phyloP scores from a whole-genome alignment of 37 sponge, comb jelly and placozoan genomes.

The Geodia barretti region DNA sequence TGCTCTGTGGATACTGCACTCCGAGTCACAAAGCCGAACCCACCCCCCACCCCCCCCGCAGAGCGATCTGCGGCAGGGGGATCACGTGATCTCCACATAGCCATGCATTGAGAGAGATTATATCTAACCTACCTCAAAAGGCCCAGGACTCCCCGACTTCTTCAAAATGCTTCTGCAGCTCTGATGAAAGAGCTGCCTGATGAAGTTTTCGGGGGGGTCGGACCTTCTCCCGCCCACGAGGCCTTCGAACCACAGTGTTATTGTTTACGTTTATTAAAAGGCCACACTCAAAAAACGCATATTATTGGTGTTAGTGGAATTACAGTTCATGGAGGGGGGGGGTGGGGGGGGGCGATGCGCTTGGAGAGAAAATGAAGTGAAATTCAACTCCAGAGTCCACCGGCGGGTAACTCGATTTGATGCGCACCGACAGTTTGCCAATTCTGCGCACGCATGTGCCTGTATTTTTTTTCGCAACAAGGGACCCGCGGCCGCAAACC shows the following conservation, averaged over 20 bases:
- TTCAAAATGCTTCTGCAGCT: conserved; percentile 59
- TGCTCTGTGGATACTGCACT: too few species aligned
- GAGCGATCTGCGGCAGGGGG: conserved; percentile 49
- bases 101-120: too few species aligned
- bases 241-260: too few species aligned
- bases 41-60: conserved; percentile 76
- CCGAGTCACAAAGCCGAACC: conserved; percentile 15
- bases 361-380: too few species aligned
- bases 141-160: conserved; percentile 71
- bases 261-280: conserved; percentile 8
- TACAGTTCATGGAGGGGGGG: too few species aligned
- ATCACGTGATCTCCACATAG: background rate
- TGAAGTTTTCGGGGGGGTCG: conserved; percentile 70
- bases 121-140: conserved; percentile 76
- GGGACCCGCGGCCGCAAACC: too few species aligned
- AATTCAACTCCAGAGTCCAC: too few species aligned
- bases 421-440: too few species aligned
- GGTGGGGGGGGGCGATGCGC: background rate
- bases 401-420: too few species aligned
- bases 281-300: background rate
- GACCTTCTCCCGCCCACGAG: conserved; percentile 75
- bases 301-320: background rate
- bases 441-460: too few species aligned
- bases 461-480: too few species aligned
- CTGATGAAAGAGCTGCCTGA: too few species aligned